phyloP scores from a whole-genome alignment of 2,113 vertebrate species.

The Neogobius melanostomus region DNA sequence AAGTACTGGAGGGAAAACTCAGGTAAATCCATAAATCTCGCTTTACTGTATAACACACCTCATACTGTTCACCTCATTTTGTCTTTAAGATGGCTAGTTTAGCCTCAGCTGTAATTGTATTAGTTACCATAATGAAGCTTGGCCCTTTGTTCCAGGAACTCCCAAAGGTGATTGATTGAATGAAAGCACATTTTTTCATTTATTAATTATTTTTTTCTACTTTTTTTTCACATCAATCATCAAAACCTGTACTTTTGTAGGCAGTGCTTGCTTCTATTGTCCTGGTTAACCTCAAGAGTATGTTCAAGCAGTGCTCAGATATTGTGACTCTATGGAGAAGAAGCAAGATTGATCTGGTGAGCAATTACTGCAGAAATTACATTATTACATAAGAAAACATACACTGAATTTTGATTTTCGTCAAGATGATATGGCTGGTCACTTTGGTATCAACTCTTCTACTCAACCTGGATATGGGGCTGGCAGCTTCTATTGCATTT shows the following conservation, averaged over 20 bases:
- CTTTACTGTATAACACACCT: neutral
- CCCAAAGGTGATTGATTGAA: constrained; percentile 78
- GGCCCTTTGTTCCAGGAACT: constrained; percentile 89
- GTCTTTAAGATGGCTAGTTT: constrained; percentile 83
- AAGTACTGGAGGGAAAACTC: constrained; percentile 91
- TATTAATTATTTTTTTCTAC: neutral
- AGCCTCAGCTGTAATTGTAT: constrained; percentile 83
- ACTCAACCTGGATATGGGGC: constrained; percentile 90
- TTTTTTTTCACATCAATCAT: neutral
- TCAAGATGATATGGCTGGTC: constrained; percentile 87
- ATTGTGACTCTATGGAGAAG: constrained; percentile 83
- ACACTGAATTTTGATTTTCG: neutral
- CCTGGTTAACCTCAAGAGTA: constrained; percentile 90
- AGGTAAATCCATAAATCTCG: constrained; percentile 52
- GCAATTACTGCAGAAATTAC: constrained; percentile 11
- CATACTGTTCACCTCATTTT: neutral
- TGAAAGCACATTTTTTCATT: neutral
- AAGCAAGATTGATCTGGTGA: constrained; percentile 87
- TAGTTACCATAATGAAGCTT: constrained; percentile 89
- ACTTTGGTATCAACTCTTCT: constrained; percentile 86
- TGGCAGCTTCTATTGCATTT: constrained; percentile 83
- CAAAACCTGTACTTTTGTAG: constrained; percentile 64
- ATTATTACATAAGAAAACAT: neutral
- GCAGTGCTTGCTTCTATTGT: constrained; percentile 86
- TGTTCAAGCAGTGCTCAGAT: constrained; percentile 88